A percentile compares a stretch with the other conserved stretches of the same genome.
Evolutionary conservation across 2,888 invertebrate species (phyloP).

Genomic region (Sturmia bella): DNA sequence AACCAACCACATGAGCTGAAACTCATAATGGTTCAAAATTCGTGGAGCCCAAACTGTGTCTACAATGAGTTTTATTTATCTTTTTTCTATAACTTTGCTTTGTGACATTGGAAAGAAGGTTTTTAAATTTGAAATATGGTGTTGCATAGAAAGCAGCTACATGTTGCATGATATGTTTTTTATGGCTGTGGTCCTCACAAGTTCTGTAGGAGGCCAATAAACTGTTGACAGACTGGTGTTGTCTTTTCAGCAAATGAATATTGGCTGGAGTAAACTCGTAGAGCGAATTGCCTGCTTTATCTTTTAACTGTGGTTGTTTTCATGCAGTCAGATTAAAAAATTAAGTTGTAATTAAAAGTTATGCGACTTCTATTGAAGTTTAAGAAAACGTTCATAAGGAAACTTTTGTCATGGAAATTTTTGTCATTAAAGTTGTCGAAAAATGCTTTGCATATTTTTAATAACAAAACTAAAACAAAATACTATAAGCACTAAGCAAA

Average conservation of each 20-base stretch:
- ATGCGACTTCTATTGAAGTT: conserved; percentile 39
- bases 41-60: conserved; percentile 25
- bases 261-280: conserved; percentile 42
- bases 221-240: conserved; percentile 21
- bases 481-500: too few species aligned
- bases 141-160: conserved; percentile 8
- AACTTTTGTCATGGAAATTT: too few species aligned
- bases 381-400: background rate
- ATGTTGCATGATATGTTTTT: background rate
- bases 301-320: conserved; percentile 41
- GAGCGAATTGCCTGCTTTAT: conserved; percentile 32
- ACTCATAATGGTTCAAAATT: conserved; percentile 4
- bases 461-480: too few species aligned
- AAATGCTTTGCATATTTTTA: too few species aligned
- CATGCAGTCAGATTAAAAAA: conserved; percentile 1
- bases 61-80: background rate
- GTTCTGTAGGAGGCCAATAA: conserved; percentile 49
- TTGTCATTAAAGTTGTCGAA: too few species aligned
- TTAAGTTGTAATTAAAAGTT: conserved; percentile 34
- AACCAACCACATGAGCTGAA: conserved; percentile 13
- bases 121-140: conserved; percentile 64
- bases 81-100: background rate
- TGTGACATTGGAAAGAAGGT: conserved; percentile 50
- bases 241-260: conserved; percentile 10
- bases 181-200: conserved; percentile 4